phyloP scores from a whole-genome alignment of 2,797 vertebrate genomes.

The Rachycentron canadum region DNA sequence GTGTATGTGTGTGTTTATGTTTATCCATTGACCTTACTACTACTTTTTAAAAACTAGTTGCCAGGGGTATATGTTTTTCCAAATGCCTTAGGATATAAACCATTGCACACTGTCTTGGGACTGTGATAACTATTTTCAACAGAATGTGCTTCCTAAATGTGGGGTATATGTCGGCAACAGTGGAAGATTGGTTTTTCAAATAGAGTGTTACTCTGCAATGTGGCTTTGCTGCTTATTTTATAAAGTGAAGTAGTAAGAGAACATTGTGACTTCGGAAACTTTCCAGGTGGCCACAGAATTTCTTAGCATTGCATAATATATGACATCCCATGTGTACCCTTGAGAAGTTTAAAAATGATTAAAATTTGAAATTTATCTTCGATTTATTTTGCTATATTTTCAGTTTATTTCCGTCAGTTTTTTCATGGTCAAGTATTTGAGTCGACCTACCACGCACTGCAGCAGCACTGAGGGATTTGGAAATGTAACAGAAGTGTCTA shows the following conservation, averaged over 20 bases:
- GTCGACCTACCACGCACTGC: constrained; percentile 31
- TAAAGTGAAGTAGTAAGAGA: constrained; percentile 31
- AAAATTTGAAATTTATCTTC: constrained; percentile 15
- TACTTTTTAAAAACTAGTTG: constrained; percentile 22
- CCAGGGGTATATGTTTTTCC: constrained; percentile 20
- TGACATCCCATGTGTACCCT: constrained; percentile 24
- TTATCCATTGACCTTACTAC: constrained; percentile 6
- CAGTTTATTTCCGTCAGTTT: constrained; percentile 7
- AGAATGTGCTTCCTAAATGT: constrained; percentile 36
- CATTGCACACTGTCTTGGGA: constrained; percentile 25
- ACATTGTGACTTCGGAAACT: constrained; percentile 46
- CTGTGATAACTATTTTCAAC: constrained; percentile 35
- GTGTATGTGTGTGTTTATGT: background rate
- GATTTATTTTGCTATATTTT: constrained; percentile 32
- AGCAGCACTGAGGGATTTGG: constrained; percentile 28
- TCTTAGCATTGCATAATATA: constrained; percentile 50
- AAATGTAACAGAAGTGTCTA: constrained; percentile 24
- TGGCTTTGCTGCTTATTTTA: constrained; percentile 42
- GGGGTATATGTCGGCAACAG: constrained; percentile 12
- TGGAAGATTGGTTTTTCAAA: constrained; percentile 35
- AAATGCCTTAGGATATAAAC: constrained; percentile 24
- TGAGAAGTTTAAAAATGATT: constrained; percentile 25
- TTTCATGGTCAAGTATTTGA: constrained; percentile 31
- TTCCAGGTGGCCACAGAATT: constrained; percentile 37
- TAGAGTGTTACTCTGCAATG: constrained; percentile 17